These are phyloP conservation scores for Hesperophylax magnus DNA, from an alignment of 1,140 invertebrate genomes.

Conservation along the genomic window DNA sequence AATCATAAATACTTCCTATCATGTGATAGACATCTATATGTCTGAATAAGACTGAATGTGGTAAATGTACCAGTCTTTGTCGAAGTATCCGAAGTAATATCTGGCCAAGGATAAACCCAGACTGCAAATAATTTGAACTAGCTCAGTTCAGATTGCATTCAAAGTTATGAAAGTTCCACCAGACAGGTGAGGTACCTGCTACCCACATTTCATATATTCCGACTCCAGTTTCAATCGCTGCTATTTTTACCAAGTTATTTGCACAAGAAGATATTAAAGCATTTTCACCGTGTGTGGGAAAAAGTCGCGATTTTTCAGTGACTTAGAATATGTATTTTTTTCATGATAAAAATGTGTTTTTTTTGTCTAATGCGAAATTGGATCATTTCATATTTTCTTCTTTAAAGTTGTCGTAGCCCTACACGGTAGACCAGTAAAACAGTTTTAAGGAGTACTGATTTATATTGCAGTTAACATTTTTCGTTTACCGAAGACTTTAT, in stretches of 20 bases:
- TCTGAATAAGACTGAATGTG: no score
- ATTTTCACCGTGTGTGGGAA: background rate
- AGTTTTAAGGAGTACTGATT: no score
- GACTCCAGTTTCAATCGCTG: background rate
- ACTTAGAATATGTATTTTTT: no score
- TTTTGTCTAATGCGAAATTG: no score
- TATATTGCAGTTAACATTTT: no score
- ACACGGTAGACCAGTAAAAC: no score
- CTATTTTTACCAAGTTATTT: constrained; percentile 2
- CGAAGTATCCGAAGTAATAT: constrained; percentile 12
- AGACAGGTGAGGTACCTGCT: background rate
- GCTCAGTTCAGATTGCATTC: constrained; percentile 34
- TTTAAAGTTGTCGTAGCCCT: no score
- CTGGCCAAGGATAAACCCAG: constrained; percentile 16
- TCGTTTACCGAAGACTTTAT: background rate
- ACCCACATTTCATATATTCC: background rate
- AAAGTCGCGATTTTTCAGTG: no score
- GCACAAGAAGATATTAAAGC: background rate
- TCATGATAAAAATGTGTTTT: no score
- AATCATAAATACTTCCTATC: no score
- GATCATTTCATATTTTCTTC: no score
- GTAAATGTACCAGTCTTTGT: background rate
- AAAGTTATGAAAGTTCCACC: constrained; percentile 31
- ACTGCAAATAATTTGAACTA: constrained; percentile 12
- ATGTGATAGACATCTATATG: no score